Conservation (phyloP, 1,140 invertebrate genomes). For the Drosophila bifasciata region DNA sequence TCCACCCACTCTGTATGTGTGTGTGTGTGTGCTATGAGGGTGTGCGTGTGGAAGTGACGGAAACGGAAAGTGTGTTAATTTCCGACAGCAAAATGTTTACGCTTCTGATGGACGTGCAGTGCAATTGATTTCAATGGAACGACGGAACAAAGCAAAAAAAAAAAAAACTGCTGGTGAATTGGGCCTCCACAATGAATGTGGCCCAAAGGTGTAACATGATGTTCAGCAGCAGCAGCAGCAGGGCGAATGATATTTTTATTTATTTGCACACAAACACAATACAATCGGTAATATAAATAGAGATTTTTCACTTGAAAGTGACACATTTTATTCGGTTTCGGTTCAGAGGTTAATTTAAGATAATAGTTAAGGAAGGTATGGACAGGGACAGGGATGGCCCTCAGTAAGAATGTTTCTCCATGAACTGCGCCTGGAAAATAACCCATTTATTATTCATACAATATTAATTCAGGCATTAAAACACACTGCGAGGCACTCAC, state of each 20-base stretch:
- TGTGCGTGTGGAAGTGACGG: slow-evolving; percentile 36
- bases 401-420: slow-evolving; percentile 6
- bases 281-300: neutral
- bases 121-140: slow-evolving; percentile 75
- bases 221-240: slow-evolving; percentile 4
- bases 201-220: slow-evolving; percentile 12
- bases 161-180: slow-evolving; percentile 33
- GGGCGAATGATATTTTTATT: slow-evolving; percentile 3
- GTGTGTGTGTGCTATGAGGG: slow-evolving; percentile 3
- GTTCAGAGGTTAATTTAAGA: too few relatives aligned
- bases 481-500: neutral
- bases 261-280: neutral
- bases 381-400: neutral
- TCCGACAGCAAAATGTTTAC: slow-evolving; percentile 76
- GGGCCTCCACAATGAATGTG: neutral
- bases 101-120: slow-evolving; percentile 68
- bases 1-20: neutral
- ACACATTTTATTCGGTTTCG: too few relatives aligned
- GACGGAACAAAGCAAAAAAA: slow-evolving; percentile 37
- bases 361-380: neutral
- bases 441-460: slow-evolving; percentile 41
- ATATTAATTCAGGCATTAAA: slow-evolving; percentile 45
- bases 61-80: slow-evolving; percentile 81
- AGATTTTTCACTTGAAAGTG: neutral
- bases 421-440: neutral